A percentile compares a stretch with the other conserved stretches of the same genome.
phyloP scores from a whole-genome alignment of 2,888 invertebrate species.

The Tiphia femorata region DNA sequence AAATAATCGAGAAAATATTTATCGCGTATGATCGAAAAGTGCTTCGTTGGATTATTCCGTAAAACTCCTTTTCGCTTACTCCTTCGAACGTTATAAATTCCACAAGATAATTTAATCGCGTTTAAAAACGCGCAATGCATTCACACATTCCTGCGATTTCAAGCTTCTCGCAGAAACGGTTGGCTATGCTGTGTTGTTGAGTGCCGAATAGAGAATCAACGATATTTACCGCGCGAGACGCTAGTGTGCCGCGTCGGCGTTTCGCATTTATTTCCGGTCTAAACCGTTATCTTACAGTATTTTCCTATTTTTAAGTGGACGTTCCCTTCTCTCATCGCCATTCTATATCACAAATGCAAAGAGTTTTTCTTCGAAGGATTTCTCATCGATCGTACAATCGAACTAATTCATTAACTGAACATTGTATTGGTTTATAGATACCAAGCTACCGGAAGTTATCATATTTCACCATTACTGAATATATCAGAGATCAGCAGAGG shows the following conservation, averaged over 20 bases:
- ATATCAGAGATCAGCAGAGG: no score
- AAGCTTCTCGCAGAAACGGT: constrained; percentile 23
- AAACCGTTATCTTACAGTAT: constrained; percentile 40
- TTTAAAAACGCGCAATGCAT: background rate
- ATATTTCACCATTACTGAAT: no score
- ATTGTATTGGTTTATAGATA: no score
- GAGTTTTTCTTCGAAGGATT: background rate
- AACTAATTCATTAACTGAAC: background rate
- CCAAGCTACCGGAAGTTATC: constrained; percentile 34
- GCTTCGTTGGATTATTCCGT: no score
- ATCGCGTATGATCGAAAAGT: no score
- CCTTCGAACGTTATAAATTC: no score
- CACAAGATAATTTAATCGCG: no score
- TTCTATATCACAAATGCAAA: background rate
- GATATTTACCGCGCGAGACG: constrained; percentile 38
- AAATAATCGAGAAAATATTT: no score
- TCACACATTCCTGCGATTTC: background rate
- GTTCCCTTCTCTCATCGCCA: constrained; percentile 1
- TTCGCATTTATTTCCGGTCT: constrained; percentile 50
- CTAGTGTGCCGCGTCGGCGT: constrained; percentile 27
- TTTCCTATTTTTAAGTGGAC: constrained; percentile 36
- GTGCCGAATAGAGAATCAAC: constrained; percentile 22
- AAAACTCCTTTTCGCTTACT: no score
- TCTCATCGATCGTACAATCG: background rate
- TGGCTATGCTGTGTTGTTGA: constrained; percentile 48